A percentile compares a stretch with the other conserved stretches of the same genome.
Conservation (phyloP, 2,888 invertebrate species). For the Morpho helenor region DNA sequence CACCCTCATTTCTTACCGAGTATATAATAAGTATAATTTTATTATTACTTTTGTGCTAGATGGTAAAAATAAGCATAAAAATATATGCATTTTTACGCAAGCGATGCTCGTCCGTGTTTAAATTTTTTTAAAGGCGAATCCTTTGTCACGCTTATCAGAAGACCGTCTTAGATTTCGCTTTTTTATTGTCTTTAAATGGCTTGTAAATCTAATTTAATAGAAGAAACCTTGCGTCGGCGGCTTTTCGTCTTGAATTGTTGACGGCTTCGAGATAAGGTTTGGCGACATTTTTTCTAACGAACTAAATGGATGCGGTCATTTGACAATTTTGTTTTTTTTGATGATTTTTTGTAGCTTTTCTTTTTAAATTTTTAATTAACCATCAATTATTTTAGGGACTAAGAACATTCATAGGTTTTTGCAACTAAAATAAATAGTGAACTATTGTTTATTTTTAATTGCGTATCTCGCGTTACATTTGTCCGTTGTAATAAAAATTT, state of each 20-base stretch:
- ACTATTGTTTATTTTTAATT: no score
- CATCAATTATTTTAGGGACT: not conserved
- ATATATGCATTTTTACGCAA: slow-evolving; percentile 4
- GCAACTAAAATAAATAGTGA: not conserved
- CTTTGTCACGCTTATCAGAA: slow-evolving; percentile 28
- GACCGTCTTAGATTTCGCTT: slow-evolving; percentile 30
- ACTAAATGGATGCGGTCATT: slow-evolving; percentile 27
- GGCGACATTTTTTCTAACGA: slow-evolving; percentile 27
- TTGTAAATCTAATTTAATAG: slow-evolving; percentile 51
- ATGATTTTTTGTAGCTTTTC: slow-evolving; percentile 4
- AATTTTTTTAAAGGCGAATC: slow-evolving; percentile 5
- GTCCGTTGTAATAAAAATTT: no score
- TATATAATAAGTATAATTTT: no score
- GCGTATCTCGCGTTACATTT: no score
- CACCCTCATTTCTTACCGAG: no score
- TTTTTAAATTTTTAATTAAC: not conserved
- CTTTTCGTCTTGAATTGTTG: slow-evolving; percentile 39
- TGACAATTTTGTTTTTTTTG: slow-evolving; percentile 20
- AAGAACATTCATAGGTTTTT: not conserved
- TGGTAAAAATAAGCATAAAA: no score
- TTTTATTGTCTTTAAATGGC: slow-evolving; percentile 41
- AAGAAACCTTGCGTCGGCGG: slow-evolving; percentile 32
- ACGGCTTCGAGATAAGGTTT: slow-evolving; percentile 46
- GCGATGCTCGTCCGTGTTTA: slow-evolving; percentile 3
- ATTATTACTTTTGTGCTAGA: no score